Percentiles rank a stretch among this genome's conserved stretches.
Conservation (phyloP, 2,113 vertebrate genomes). For the Phalacrocorax pelagicus region DNA sequence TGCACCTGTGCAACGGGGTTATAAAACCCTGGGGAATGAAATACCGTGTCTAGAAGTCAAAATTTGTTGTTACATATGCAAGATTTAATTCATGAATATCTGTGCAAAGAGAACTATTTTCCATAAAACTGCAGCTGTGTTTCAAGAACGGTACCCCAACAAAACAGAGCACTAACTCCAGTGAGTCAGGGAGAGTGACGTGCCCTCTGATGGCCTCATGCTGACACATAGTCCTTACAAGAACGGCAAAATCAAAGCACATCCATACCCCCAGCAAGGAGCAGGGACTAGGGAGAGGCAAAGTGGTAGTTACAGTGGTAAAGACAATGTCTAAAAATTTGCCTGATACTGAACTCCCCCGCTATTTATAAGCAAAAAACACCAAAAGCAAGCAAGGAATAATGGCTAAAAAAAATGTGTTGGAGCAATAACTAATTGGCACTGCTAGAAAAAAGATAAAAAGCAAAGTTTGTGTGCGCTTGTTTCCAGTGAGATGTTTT, state of each 20-base stretch:
- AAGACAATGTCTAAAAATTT: not conserved
- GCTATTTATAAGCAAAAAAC: not conserved
- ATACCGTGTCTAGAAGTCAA: not conserved
- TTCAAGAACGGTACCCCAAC: not conserved
- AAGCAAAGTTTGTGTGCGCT: not conserved
- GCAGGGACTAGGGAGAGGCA: not conserved
- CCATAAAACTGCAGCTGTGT: not conserved
- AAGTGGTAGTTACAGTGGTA: not conserved
- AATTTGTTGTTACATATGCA: not conserved
- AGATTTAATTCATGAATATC: not conserved
- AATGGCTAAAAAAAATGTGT: not conserved
- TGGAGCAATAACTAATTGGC: slow-evolving; percentile 45
- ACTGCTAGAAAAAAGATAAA: not conserved
- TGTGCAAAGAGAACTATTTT: not conserved
- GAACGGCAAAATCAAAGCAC: slow-evolving; percentile 62
- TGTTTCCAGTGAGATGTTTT: not conserved
- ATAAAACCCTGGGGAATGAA: slow-evolving; percentile 11
- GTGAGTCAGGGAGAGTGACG: not conserved
- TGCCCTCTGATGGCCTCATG: not conserved
- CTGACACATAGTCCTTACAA: not conserved
- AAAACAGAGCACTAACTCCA: not conserved
- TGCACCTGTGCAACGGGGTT: not conserved
- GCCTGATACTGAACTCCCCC: slow-evolving; percentile 37
- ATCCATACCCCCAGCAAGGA: slow-evolving; percentile 13
- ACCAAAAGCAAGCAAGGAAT: not conserved